Conservation (phyloP, 2,888 invertebrate species). For the Acheta domesticus region DNA sequence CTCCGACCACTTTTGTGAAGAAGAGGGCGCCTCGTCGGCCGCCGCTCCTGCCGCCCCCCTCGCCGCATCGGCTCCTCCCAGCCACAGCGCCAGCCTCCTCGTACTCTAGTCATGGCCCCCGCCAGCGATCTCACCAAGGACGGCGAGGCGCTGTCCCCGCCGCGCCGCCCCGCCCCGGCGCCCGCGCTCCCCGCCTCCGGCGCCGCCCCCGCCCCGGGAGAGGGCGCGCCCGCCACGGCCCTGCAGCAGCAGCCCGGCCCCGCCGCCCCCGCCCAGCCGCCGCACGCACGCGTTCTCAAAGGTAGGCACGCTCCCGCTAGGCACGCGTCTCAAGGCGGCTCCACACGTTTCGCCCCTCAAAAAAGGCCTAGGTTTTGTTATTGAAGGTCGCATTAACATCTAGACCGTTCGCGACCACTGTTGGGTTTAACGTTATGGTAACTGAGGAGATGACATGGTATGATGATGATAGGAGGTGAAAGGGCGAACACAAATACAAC, state of each 20-base stretch:
- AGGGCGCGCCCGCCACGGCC: not conserved
- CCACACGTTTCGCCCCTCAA: no score
- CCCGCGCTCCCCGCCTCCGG: not conserved
- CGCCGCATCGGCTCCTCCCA: no score
- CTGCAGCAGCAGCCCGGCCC: not conserved
- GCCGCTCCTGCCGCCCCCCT: no score
- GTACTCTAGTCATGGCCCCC: not conserved
- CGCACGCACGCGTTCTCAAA: not conserved
- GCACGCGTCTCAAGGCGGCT: not conserved
- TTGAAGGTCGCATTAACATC: no score
- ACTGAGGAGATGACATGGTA: no score
- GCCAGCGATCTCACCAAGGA: slow-evolving; percentile 7
- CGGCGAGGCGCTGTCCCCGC: not conserved
- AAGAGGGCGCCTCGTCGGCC: not conserved
- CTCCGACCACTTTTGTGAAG: not conserved
- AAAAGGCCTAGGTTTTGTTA: no score
- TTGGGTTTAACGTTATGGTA: no score
- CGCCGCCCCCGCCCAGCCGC: not conserved
- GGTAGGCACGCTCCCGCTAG: not conserved
- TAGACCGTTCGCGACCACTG: no score
- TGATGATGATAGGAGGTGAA: no score
- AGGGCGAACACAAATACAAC: no score
- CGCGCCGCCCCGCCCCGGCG: not conserved
- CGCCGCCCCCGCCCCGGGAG: not conserved
- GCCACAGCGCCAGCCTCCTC: no score